Evolutionary conservation across 35 echinoderm and acorn worm species (phyloP).

Genomic region (Patiria miniata): DNA sequence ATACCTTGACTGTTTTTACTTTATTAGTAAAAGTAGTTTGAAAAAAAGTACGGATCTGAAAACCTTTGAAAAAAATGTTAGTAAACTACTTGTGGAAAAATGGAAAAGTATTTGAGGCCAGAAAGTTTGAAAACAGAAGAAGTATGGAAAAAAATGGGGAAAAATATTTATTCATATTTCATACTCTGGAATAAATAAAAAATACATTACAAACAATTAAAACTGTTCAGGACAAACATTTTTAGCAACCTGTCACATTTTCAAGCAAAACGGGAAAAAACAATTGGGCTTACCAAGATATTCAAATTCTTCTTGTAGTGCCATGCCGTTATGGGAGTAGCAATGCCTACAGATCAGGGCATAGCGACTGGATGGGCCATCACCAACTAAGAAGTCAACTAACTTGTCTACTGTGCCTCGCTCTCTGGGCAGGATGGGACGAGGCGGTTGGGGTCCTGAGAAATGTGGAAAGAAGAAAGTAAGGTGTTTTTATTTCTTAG

Average conservation of each 20-base stretch:
- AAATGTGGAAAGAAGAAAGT: background rate
- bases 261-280: background rate
- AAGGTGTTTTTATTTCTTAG: background rate
- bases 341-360: conserved; percentile 92
- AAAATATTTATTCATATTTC: too few relatives aligned
- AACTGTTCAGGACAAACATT: too few relatives aligned
- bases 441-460: conserved; percentile 78
- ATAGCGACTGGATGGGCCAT: conserved; percentile 84
- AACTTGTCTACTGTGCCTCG: conserved; percentile 89
- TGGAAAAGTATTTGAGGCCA: too few relatives aligned
- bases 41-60: too few relatives aligned
- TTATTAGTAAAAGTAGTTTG: too few relatives aligned
- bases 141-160: too few relatives aligned
- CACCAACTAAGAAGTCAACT: conserved; percentile 88
- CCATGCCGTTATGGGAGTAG: conserved; percentile 99
- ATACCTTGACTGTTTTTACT: too few relatives aligned
- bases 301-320: conserved; percentile 96
- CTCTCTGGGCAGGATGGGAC: conserved; percentile 82
- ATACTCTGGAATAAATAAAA: too few relatives aligned
- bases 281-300: conserved; percentile 83
- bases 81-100: too few relatives aligned
- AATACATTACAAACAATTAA: too few relatives aligned
- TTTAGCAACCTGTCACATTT: background rate
- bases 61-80: too few relatives aligned
- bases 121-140: too few relatives aligned